These are phyloP conservation scores for Phyllopteryx taeniolatus DNA, from an alignment of 2,113 vertebrate species.

Conservation along the genomic window DNA sequence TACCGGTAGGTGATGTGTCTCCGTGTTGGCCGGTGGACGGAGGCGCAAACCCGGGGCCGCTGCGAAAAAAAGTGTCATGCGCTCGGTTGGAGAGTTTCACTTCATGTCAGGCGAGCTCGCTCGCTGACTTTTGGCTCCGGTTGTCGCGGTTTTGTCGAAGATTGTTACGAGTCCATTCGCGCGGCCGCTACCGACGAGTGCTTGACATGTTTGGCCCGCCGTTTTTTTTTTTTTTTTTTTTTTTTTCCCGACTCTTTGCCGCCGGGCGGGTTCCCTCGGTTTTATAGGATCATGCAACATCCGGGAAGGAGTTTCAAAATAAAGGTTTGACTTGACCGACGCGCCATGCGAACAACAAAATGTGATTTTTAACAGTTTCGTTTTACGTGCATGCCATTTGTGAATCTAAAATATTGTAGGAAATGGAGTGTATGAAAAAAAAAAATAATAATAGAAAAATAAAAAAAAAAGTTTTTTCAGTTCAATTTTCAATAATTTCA, in stretches of 20 bases:
- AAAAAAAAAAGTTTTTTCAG: too few relatives aligned
- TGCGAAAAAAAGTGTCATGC: conserved; percentile 3
- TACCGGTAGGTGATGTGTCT: not conserved
- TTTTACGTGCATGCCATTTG: too few relatives aligned
- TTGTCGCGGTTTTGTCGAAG: not conserved
- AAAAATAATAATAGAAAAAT: too few relatives aligned
- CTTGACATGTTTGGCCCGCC: not conserved
- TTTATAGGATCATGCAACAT: not conserved
- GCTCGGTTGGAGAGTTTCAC: not conserved
- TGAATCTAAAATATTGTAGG: too few relatives aligned
- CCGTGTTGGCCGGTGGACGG: not conserved
- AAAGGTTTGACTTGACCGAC: not conserved
- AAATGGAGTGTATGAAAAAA: too few relatives aligned
- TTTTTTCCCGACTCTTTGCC: too few relatives aligned
- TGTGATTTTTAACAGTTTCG: too few relatives aligned
- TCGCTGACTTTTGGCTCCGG: not conserved
- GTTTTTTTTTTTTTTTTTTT: not conserved
- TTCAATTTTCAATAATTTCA: too few relatives aligned
- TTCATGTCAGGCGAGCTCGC: not conserved
- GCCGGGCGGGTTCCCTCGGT: not conserved
- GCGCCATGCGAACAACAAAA: too few relatives aligned
- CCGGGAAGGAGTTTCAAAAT: not conserved
- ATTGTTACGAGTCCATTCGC: not conserved
- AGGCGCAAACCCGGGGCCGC: not conserved
- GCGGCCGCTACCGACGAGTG: not conserved